Conservation (phyloP, 2,797 vertebrate genomes). For the Myotis vivesi region DNA sequence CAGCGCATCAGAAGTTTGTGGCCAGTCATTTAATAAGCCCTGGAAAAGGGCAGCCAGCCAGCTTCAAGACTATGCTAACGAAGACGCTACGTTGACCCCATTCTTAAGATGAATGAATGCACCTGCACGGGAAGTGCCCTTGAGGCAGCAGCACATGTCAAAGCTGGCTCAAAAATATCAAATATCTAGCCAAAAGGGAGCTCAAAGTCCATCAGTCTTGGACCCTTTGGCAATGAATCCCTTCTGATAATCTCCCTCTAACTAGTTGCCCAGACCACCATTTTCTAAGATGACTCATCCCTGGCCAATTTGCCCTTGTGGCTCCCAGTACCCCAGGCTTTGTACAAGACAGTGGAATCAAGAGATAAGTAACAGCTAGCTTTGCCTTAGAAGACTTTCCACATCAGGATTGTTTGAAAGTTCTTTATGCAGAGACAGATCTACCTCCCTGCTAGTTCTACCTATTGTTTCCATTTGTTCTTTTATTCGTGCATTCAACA, state of each 20-base stretch:
- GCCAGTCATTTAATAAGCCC: neutral
- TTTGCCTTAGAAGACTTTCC: neutral
- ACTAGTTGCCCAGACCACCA: neutral
- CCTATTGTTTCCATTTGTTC: neutral
- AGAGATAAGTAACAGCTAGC: neutral
- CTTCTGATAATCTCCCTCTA: neutral
- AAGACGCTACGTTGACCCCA: neutral
- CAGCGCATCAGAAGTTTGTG: slow-evolving; percentile 41
- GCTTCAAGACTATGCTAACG: slow-evolving; percentile 20
- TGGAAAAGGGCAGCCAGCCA: slow-evolving; percentile 3
- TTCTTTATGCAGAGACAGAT: neutral
- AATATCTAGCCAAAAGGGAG: neutral
- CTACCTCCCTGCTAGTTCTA: neutral
- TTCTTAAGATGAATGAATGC: neutral
- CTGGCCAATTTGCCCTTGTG: neutral
- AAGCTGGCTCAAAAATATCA: neutral
- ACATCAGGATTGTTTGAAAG: neutral
- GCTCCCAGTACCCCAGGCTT: neutral
- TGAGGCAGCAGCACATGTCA: neutral
- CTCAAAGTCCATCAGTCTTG: neutral
- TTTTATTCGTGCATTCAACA: neutral
- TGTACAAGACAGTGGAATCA: neutral
- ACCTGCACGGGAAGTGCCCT: neutral
- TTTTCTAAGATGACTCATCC: neutral
- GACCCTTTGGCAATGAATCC: neutral